Conservation (phyloP, 1,140 invertebrate species). For the Zaprionus ghesquierei region DNA sequence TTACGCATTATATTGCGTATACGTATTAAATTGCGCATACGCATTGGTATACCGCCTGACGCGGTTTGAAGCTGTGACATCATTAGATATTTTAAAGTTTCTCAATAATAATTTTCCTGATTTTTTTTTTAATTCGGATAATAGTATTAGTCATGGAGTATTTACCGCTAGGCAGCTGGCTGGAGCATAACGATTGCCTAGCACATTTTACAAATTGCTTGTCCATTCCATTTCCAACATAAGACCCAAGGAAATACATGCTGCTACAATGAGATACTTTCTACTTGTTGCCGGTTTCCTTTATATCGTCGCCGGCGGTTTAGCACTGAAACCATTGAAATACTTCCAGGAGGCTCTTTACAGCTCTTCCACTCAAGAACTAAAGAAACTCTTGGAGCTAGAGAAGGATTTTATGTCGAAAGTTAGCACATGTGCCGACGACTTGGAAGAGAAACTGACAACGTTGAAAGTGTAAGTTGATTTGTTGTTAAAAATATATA, state of each 20-base stretch:
- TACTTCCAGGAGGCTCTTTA: not conserved
- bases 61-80: too few relatives aligned
- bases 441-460: conserved; percentile 33
- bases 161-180: not conserved
- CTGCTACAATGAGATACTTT: not conserved
- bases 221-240: not conserved
- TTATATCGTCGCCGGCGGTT: not conserved
- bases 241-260: not conserved
- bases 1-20: too few relatives aligned
- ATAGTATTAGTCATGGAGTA: not conserved
- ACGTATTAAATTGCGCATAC: too few relatives aligned
- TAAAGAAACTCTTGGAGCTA: conserved; percentile 6
- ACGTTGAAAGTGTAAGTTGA: conserved; percentile 35
- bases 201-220: not conserved
- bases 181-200: not conserved
- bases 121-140: not conserved
- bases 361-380: not conserved
- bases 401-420: conserved; percentile 37
- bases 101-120: too few relatives aligned
- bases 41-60: too few relatives aligned
- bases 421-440: conserved; percentile 15
- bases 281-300: not conserved
- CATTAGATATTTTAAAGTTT: too few relatives aligned
- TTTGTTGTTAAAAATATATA: not conserved
- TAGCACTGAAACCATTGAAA: not conserved